Percentiles rank a stretch among this genome's conserved stretches.
These are phyloP conservation scores for Linurgus olivaceus DNA, from an alignment of 2,797 vertebrate genomes.

Conservation along the genomic window DNA sequence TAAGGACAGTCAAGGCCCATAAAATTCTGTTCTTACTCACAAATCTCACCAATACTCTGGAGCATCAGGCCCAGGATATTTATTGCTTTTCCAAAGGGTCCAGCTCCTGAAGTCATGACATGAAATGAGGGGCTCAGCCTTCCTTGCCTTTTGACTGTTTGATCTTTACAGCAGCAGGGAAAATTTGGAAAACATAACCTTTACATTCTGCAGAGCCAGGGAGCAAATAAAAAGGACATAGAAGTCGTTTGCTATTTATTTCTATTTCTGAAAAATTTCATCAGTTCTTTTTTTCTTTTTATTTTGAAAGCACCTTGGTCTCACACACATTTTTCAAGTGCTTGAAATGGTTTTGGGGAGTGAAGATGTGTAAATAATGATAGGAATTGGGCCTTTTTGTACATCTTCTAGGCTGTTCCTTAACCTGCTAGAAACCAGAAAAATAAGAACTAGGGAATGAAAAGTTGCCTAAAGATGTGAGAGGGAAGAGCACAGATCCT, in stretches of 20 bases:
- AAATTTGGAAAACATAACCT: constrained; percentile 33
- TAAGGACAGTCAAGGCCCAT: neutral
- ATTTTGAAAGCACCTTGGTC: neutral
- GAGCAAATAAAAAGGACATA: neutral
- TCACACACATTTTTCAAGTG: neutral
- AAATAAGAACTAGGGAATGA: neutral
- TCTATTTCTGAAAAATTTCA: neutral
- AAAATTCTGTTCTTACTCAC: neutral
- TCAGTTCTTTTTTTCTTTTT: neutral
- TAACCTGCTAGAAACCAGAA: neutral
- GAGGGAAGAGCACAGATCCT: neutral
- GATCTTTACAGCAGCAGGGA: neutral
- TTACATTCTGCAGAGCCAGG: neutral
- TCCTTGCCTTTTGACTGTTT: neutral
- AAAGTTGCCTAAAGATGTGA: neutral
- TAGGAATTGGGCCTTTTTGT: neutral
- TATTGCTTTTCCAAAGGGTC: neutral
- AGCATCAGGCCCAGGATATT: neutral
- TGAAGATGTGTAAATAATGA: neutral
- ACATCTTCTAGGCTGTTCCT: neutral
- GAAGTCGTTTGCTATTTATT: neutral
- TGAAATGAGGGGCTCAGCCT: neutral
- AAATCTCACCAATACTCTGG: neutral
- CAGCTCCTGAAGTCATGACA: neutral
- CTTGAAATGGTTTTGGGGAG: neutral